phyloP scores from a whole-genome alignment of 2,888 invertebrate genomes.

The Amphipyra tragopoginis region DNA sequence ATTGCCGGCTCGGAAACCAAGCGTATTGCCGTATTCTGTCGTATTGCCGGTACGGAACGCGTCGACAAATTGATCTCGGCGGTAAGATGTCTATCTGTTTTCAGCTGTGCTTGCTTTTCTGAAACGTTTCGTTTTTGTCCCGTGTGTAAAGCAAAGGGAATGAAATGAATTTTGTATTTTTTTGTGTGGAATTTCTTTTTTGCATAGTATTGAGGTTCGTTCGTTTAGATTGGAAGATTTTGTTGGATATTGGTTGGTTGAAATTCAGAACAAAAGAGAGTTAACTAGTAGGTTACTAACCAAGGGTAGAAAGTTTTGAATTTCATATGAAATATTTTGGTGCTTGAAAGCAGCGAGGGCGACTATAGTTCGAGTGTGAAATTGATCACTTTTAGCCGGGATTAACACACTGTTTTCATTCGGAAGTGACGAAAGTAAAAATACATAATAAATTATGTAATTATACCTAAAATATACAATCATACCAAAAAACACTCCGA shows the following conservation, averaged over 20 bases:
- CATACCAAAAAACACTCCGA: too few species aligned
- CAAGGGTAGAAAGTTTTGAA: too few species aligned
- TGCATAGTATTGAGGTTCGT: background rate
- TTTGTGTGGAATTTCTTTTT: conserved; percentile 6
- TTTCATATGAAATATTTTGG: too few species aligned
- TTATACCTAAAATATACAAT: too few species aligned
- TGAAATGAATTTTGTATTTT: conserved; percentile 3
- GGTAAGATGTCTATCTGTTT: conserved; percentile 32
- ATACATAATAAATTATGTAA: too few species aligned
- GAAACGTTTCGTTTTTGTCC: conserved; percentile 3
- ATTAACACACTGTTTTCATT: too few species aligned
- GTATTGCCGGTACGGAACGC: conserved; percentile 8
- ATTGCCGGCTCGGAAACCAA: conserved; percentile 17
- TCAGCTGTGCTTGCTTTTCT: conserved; percentile 4
- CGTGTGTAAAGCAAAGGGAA: conserved; percentile 16
- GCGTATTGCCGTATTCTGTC: conserved; percentile 11
- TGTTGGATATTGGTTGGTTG: background rate
- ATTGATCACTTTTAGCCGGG: too few species aligned
- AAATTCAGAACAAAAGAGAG: too few species aligned
- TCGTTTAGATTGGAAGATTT: conserved; percentile 5
- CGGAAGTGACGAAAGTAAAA: too few species aligned
- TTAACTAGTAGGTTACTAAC: too few species aligned
- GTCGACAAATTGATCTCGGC: conserved; percentile 32
- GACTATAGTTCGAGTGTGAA: too few species aligned
- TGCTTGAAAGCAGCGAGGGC: too few species aligned